A percentile compares a stretch with the other conserved stretches of the same genome.
phyloP scores from a whole-genome alignment of 2,113 vertebrate genomes.

The Centropus bengalensis region DNA sequence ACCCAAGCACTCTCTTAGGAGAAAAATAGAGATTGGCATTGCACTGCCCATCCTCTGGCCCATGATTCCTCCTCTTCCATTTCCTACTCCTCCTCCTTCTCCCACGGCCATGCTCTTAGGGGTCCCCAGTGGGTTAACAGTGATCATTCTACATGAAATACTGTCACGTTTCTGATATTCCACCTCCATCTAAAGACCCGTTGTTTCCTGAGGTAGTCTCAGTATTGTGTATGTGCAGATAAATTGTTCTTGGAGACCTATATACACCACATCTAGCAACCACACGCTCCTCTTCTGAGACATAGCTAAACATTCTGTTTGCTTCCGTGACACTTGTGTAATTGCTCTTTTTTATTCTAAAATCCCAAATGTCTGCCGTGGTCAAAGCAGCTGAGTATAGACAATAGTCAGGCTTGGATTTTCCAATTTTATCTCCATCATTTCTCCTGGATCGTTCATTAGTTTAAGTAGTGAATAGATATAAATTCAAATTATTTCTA shows the following conservation, averaged over 20 bases:
- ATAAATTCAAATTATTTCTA: background rate
- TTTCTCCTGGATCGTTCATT: background rate
- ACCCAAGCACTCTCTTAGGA: background rate
- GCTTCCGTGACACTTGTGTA: background rate
- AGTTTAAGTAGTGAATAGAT: background rate
- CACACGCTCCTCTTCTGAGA: background rate
- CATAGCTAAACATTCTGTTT: background rate
- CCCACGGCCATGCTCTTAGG: rapidly evolving
- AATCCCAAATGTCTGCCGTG: background rate
- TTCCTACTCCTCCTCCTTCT: background rate
- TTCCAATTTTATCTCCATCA: background rate
- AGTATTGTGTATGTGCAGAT: background rate
- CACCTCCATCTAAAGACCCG: background rate
- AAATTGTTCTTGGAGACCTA: background rate
- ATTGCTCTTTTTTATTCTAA: background rate
- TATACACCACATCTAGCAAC: background rate
- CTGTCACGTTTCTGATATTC: background rate
- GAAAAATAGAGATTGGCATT: background rate
- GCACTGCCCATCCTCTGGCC: background rate
- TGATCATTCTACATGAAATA: background rate
- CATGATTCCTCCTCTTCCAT: rapidly evolving
- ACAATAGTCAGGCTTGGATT: background rate
- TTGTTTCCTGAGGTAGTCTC: background rate
- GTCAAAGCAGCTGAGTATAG: background rate
- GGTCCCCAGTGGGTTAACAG: rapidly evolving